Evolutionary conservation across 2,797 vertebrate genomes (phyloP).

Genomic region (Pitangus sulphuratus): DNA sequence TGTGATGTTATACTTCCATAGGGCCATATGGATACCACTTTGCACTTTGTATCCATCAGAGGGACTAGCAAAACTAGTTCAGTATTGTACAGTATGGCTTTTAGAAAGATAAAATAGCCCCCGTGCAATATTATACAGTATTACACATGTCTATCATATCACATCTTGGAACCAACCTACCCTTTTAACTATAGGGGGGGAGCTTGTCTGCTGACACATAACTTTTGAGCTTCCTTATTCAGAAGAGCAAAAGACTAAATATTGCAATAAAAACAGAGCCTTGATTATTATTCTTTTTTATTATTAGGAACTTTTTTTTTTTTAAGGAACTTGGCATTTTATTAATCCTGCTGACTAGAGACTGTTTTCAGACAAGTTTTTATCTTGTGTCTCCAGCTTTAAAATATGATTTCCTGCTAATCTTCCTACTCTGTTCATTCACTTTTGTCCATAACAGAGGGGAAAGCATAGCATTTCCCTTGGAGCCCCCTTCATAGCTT

Average conservation of each 20-base stretch:
- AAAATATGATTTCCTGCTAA: neutral
- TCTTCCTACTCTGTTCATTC: neutral
- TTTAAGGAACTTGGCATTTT: neutral
- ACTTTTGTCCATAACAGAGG: neutral
- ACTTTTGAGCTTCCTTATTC: neutral
- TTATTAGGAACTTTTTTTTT: neutral
- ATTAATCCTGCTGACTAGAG: neutral
- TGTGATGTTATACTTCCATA: constrained; percentile 66
- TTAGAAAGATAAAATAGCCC: constrained; percentile 49
- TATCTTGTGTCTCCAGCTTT: neutral
- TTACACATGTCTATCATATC: constrained; percentile 8
- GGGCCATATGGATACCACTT: constrained; percentile 67
- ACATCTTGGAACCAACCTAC: neutral
- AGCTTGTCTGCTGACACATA: neutral
- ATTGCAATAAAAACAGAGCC: neutral
- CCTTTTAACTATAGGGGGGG: neutral
- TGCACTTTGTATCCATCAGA: constrained; percentile 58
- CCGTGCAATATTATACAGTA: constrained; percentile 41
- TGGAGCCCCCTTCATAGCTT: neutral
- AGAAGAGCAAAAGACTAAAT: neutral
- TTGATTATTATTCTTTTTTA: neutral
- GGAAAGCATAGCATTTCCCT: neutral
- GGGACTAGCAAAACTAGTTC: constrained; percentile 55
- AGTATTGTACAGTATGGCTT: constrained; percentile 2
- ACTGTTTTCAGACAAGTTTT: neutral